These are phyloP conservation scores for Procambarus clarkii DNA, from an alignment of 1,140 invertebrate species.

Conservation along the genomic window DNA sequence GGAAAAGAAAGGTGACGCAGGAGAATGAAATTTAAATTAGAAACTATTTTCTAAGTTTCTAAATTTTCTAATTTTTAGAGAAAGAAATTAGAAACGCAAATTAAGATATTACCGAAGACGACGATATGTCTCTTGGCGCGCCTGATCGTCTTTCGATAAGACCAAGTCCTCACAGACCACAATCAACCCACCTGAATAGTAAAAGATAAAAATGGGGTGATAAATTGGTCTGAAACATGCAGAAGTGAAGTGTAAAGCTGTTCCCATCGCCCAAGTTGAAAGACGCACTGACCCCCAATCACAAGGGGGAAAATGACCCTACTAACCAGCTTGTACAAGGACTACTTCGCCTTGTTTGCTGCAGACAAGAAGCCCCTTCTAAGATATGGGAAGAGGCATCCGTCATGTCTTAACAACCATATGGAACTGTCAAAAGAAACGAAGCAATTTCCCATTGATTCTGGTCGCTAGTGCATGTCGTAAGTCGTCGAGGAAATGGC, in stretches of 20 bases:
- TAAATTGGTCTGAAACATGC: conserved; percentile 14
- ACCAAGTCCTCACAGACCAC: too few relatives aligned
- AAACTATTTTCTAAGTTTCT: too few relatives aligned
- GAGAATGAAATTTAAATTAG: too few relatives aligned
- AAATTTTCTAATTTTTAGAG: too few relatives aligned
- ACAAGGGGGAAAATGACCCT: not conserved
- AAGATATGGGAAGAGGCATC: not conserved
- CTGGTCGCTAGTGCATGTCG: conserved; percentile 19
- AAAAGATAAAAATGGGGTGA: not conserved
- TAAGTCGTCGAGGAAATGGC: conserved; percentile 34
- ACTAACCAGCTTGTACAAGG: not conserved
- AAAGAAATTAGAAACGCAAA: too few relatives aligned
- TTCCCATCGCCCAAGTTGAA: not conserved
- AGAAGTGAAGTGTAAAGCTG: not conserved
- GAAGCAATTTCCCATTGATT: conserved; percentile 39
- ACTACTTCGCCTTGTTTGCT: not conserved
- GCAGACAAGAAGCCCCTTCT: not conserved
- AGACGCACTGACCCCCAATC: not conserved
- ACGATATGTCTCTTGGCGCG: too few relatives aligned
- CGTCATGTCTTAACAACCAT: conserved; percentile 18
- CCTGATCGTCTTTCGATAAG: too few relatives aligned
- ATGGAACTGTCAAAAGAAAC: conserved; percentile 24
- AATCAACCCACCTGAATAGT: conserved; percentile 19
- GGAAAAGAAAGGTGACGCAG: too few relatives aligned
- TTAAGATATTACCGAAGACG: too few relatives aligned